Evolutionary conservation across 2,113 vertebrate genomes (phyloP), one percentile per base, ranked within the genome.

Genomic region (Tupaia tana): DNA sequence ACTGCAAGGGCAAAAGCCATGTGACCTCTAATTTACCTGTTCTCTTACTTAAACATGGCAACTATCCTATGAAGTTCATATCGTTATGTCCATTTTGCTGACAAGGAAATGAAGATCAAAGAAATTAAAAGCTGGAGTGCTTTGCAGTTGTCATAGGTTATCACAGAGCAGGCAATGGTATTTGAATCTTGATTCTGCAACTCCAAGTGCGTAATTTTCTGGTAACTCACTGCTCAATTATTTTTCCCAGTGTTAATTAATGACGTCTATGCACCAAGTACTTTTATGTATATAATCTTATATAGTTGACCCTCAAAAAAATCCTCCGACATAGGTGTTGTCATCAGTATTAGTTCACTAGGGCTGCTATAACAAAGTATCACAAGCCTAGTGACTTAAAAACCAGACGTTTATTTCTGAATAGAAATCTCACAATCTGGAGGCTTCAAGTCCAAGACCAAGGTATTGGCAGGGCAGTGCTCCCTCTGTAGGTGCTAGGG

Each of bases 291-390:
- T 75, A 74, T 58, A 61, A 70, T 31, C 24, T 61, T 31, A n/a
- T 25, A 12, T 58, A 61, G 86, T 77, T 95, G 80, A 81, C 79
- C 29, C 58, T 93, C 54, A 69, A 22, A 74, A 93, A 92, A 80
- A 84, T 67, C 20, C 66, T 75, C 79, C 43, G 29, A 86, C 71
- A 13, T 31, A 54, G 3, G 52, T 61, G 16, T 87, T 54, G 43
- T 43, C 24, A 34, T 54, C 74, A 82, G 10, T 24, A 29, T 91
- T 69, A 67, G 29, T 93, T 94, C 89, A n/a, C 70, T 29, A 70
- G 63, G 12, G 7, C 11, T 79, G 22, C 13, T 22, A 5, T 34
- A 86, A n/a, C 19, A 34, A 93, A 85, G 3, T 15, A 69, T 18
- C 25, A 20, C 9, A 64, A 34, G 64, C 16, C 10, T 2, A 74